Evolutionary conservation across 2,888 invertebrate species (phyloP), one percentile per base, ranked within the genome.

Genomic region (Temnothorax unifasciatus): DNA sequence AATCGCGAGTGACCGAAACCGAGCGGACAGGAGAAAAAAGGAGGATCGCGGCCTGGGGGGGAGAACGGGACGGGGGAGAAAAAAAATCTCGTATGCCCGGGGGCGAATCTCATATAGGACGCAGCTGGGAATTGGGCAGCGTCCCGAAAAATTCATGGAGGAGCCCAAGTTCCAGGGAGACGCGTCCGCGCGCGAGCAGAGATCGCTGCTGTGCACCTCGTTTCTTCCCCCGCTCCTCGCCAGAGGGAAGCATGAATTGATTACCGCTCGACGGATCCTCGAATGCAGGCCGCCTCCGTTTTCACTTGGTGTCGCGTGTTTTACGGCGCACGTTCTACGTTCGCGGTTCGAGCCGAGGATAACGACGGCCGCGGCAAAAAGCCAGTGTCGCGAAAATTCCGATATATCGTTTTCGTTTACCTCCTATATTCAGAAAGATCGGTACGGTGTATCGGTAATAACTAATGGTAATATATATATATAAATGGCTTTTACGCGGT

Each of bases 51-150:
- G 73, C 66, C 66, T 61, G 52, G 9, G 85, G 85, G 83, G 84
- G 73, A 61, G 59, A 52, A 50, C 11, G 64, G 61, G 44, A 25
- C 21, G 66, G 34, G 5, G 29, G 25, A 29, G 25, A 66, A 47
- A 91, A 92, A 92, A 93, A 92, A 94, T 94, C 93, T 93, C 92
- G 94, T 94, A 94, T 94, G 93, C 93, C 66, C 92, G 88, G 92
- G 91, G 92, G 93, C 93, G 94, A 93, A 93, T 93, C 94, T 94
- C 93, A 93, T 93, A 93, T 93, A 92, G 90, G 92, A 87, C 94
- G 93, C 94, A 94, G 94, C 94, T 94, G 94, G 94, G 94, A 94
- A 94, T 94, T 93, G 92, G 89, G 85, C 90, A 88, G 91, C 85
- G 86, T 83, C 88, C 85, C 91, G 92, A 92, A 93, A 94, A 94